Base-by-base conservation (phyloP, 2,888 invertebrate species). In the Nomada ruficornis region DNA sequence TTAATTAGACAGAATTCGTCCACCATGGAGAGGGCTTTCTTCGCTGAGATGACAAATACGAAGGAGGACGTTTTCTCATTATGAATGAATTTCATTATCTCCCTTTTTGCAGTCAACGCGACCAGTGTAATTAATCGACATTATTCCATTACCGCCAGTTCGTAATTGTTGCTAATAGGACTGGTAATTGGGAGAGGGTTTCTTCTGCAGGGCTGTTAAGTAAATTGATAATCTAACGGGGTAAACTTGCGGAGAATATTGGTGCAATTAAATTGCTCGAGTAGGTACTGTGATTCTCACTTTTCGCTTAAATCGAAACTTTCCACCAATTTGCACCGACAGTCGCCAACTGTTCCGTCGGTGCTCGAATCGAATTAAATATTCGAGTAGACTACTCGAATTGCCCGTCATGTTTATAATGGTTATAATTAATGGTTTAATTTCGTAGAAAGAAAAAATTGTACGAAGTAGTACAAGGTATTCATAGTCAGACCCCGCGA, bases 1-100 rank as follows among this genome's bases (percentile, higher is more conserved):
- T 86, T 86, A 84, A 86, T 87, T 87, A 86, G 62, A 70, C 59
- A 50, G 57, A 67, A 83, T 71, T 72, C 47, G 13, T 47, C 50
- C 68, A 42, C 47, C 11, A 10, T 15, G 11, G 52, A 57, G 47
- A 11, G 44, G 13, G 18, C 63, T 77, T 65, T 63, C 73, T 62
- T 77, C 50, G 18, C 15, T 2, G 5, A 54, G 59, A 11, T 29
- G 52, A 62, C 71, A 72, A 73, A 71, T 20, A 62, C 57, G 81
- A 55, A 26, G 50, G 69, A 50, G 52, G 52, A 26, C 54, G 69
- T 52, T 80, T 70, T 57, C 68, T 70, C 81, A 20, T 81, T 67
- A 70, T n/a, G 75, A 75, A 82, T 70, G 82, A 81, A 81, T 82
- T 75, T 65, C 81, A 63, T 82, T 75, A 68, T 67, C 67, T 52